These are phyloP conservation scores for Anoplopoma fimbria DNA, from an alignment of 2,113 vertebrate genomes.

Conservation along the genomic window DNA sequence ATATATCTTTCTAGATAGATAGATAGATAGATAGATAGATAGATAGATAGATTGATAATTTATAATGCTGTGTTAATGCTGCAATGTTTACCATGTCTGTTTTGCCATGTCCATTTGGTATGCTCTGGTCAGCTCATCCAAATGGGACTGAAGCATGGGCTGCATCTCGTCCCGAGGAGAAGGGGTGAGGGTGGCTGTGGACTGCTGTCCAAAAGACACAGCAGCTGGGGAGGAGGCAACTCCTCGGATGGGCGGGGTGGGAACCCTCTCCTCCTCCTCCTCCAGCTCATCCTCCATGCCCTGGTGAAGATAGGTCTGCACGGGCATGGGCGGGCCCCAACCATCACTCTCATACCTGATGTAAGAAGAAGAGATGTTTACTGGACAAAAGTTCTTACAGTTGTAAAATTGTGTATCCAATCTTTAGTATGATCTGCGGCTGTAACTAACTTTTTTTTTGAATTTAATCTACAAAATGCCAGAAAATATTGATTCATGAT, in stretches of 20 bases:
- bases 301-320: constrained; percentile 98
- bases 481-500: background rate
- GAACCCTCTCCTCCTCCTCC: constrained; percentile 97
- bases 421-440: no score
- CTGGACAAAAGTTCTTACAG: background rate
- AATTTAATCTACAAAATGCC: no score
- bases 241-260: constrained; percentile 95
- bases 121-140: constrained; percentile 96
- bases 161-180: constrained; percentile 97
- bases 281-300: constrained; percentile 98
- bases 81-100: constrained; percentile 90
- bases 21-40: background rate
- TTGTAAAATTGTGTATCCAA: background rate
- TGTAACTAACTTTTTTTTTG: background rate
- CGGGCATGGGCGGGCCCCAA: constrained; percentile 95
- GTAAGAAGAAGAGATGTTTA: background rate
- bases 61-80: background rate
- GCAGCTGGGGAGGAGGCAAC: constrained; percentile 98
- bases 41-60: background rate
- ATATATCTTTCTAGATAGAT: background rate
- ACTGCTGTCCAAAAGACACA: constrained; percentile 97
- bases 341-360: constrained; percentile 95
- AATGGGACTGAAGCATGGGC: constrained; percentile 97
- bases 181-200: constrained; percentile 96
- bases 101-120: constrained; percentile 99